Percentiles rank a stretch among this genome's conserved stretches.
Conservation (phyloP, 2,888 invertebrate genomes). For the Spodoptera picta region DNA sequence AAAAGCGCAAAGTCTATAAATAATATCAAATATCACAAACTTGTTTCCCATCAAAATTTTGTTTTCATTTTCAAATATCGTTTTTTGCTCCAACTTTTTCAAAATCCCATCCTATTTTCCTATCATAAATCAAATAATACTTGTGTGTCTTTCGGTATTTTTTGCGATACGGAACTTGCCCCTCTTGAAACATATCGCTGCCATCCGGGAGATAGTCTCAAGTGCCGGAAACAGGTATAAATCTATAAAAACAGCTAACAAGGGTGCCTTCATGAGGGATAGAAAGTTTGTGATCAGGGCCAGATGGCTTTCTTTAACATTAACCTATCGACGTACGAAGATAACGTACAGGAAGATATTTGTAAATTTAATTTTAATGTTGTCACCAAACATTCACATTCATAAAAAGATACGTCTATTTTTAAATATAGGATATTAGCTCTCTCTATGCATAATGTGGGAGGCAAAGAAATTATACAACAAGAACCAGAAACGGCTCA, state of each 20-base stretch:
- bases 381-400: constrained; percentile 9
- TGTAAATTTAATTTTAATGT: constrained; percentile 18
- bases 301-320: constrained; percentile 52
- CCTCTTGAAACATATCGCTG: constrained; percentile 73
- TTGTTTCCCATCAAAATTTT: constrained; percentile 1
- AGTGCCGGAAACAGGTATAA: constrained; percentile 76
- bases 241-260: constrained; percentile 72
- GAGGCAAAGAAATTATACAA: constrained; percentile 28
- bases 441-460: not conserved
- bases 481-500: constrained; percentile 29
- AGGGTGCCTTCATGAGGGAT: constrained; percentile 58
- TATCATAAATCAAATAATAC: constrained; percentile 54
- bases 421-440: constrained; percentile 11
- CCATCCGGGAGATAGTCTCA: constrained; percentile 75
- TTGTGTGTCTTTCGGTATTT: constrained; percentile 24
- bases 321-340: constrained; percentile 29
- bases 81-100: constrained; percentile 4
- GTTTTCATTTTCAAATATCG: constrained; percentile 9
- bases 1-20: no score
- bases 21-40: not conserved
- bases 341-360: constrained; percentile 38
- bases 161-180: constrained; percentile 57
- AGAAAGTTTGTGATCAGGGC: constrained; percentile 50
- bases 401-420: not conserved
- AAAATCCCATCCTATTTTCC: constrained; percentile 10